A percentile compares a stretch with the other conserved stretches of the same genome.
These are phyloP conservation scores for Urocyon cinereoargenteus DNA, from an alignment of 2,797 vertebrate species.

Conservation along the genomic window DNA sequence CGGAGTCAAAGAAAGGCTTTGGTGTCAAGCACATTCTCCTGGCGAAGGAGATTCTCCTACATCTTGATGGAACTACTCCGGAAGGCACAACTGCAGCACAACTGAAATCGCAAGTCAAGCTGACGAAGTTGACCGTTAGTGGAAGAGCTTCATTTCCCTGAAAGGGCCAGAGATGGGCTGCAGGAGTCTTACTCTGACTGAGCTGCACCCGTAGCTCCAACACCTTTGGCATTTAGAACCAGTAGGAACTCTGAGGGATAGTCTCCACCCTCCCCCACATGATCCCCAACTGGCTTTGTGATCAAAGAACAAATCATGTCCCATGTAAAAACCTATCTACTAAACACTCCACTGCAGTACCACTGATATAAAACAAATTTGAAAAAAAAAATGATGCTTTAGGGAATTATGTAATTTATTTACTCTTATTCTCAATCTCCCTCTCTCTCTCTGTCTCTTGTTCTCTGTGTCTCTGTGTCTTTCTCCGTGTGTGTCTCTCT, in stretches of 20 bases:
- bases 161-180: background rate
- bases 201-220: background rate
- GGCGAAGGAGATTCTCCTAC: background rate
- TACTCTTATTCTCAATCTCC: background rate
- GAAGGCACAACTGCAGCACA: background rate
- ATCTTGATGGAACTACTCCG: background rate
- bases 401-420: background rate
- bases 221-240: background rate
- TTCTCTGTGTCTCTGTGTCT: no score
- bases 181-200: background rate
- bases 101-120: background rate
- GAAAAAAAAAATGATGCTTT: background rate
- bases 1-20: slow-evolving; percentile 1
- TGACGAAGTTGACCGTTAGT: background rate
- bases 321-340: background rate
- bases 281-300: background rate
- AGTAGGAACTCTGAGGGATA: background rate
- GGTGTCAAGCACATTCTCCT: background rate
- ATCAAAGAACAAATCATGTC: background rate
- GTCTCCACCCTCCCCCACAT: no score
- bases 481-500: no score
- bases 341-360: background rate
- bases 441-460: background rate
- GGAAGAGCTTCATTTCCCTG: background rate
- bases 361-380: background rate